phyloP scores from a whole-genome alignment of 2,113 vertebrate species.

The Chaetodon trifascialis region DNA sequence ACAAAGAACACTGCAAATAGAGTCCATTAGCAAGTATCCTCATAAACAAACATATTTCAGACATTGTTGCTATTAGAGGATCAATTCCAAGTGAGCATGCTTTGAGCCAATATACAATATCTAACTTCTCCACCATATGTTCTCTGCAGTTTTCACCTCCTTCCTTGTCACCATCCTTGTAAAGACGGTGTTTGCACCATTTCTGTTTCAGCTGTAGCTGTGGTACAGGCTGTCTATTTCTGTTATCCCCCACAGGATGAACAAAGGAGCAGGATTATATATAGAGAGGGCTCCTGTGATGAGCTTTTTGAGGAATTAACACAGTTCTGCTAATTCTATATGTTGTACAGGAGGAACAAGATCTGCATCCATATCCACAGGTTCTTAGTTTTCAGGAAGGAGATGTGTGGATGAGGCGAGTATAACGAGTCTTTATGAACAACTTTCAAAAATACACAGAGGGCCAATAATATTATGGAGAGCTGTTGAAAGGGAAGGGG shows the following conservation, averaged over 20 bases:
- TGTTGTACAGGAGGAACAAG: constrained; percentile 34
- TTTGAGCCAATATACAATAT: constrained; percentile 50
- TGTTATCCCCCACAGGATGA: constrained; percentile 66
- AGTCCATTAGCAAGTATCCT: constrained; percentile 16
- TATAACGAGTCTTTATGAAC: constrained; percentile 24
- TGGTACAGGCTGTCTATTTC: constrained; percentile 67
- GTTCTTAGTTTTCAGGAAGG: constrained; percentile 3
- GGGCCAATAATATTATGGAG: constrained; percentile 21
- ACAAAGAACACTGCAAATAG: constrained; percentile 15
- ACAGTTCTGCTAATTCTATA: constrained; percentile 46
- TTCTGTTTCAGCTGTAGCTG: constrained; percentile 56
- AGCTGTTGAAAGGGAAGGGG: neutral
- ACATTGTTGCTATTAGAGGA: constrained; percentile 36
- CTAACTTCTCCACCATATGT: constrained; percentile 45
- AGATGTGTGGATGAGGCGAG: neutral
- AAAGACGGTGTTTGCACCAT: constrained; percentile 56
- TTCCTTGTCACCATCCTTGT: constrained; percentile 44
- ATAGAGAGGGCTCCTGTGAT: constrained; percentile 45
- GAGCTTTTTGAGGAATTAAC: constrained; percentile 61
- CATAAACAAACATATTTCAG: constrained; percentile 47
- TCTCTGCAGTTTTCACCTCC: constrained; percentile 56
- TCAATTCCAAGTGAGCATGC: constrained; percentile 47
- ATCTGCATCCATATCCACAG: constrained; percentile 11
- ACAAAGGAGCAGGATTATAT: constrained; percentile 62
- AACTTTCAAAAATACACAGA: constrained; percentile 20